Percentiles rank a stretch among this genome's conserved stretches.
phyloP scores from a whole-genome alignment of 2,797 vertebrate species.

The Enteromius thamalakanensis region DNA sequence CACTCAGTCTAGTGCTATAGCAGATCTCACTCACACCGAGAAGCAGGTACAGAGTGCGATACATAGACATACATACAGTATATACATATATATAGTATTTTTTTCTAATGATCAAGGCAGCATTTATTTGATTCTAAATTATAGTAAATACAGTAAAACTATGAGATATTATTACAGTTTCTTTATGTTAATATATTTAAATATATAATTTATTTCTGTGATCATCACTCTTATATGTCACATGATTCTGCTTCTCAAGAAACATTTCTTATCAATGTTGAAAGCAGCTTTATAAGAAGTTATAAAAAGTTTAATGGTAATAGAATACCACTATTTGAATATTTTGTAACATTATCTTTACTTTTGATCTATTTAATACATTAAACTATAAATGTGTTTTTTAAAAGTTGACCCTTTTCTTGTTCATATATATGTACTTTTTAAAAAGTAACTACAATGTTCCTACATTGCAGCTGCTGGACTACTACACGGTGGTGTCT shows the following conservation, averaged over 20 bases:
- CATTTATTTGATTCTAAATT: not conserved
- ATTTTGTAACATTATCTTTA: not conserved
- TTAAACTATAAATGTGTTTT: not conserved
- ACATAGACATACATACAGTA: not conserved
- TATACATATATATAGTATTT: not conserved
- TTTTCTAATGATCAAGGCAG: not conserved
- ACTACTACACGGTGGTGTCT: slow-evolving; percentile 85
- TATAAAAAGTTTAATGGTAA: not conserved
- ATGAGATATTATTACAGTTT: not conserved
- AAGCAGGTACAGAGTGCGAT: slow-evolving; percentile 77
- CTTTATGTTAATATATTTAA: not conserved
- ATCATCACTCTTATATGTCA: not conserved
- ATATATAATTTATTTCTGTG: not conserved
- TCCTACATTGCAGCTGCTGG: slow-evolving; percentile 78
- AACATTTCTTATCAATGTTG: not conserved
- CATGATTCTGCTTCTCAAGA: not conserved
- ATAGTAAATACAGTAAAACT: not conserved
- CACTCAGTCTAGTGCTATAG: slow-evolving; percentile 74
- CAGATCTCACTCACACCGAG: slow-evolving; percentile 81
- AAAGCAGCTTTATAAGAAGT: not conserved
- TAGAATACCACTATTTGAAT: not conserved
- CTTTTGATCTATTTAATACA: not conserved
- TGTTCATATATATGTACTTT: no score
- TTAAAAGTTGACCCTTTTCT: no score
- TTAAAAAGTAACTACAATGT: not conserved